Conservation (phyloP, 2,113 vertebrate species). For the Sturnus vulgaris region DNA sequence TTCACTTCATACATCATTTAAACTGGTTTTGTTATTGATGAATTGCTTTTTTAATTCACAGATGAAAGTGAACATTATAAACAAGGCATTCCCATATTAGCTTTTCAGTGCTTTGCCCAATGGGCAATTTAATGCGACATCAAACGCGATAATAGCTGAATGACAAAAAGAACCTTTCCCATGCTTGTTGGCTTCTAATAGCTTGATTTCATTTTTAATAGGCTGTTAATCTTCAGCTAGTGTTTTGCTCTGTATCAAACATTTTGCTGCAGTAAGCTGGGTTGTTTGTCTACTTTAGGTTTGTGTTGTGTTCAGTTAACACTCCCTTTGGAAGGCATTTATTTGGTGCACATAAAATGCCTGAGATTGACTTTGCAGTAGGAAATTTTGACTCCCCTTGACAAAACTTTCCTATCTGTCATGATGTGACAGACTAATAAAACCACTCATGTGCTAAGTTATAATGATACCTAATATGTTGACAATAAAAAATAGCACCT, state of each 20-base stretch:
- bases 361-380: conserved; percentile 41
- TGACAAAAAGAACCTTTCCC: conserved; percentile 48
- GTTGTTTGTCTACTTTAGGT: conserved; percentile 28
- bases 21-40: conserved; percentile 66
- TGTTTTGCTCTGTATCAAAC: conserved; percentile 54
- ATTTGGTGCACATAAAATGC: conserved; percentile 20
- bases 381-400: conserved; percentile 61
- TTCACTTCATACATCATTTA: conserved; percentile 60
- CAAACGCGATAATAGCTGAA: conserved; percentile 37
- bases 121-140: conserved; percentile 60
- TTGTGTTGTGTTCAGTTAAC: conserved; percentile 54
- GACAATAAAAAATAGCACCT: conserved; percentile 45
- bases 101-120: conserved; percentile 51
- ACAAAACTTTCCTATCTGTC: conserved; percentile 57
- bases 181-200: conserved; percentile 44
- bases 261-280: conserved; percentile 41
- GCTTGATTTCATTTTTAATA: conserved; percentile 67
- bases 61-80: conserved; percentile 66
- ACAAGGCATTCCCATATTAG: conserved; percentile 46
- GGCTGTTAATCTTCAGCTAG: conserved; percentile 49
- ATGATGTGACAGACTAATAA: conserved; percentile 63
- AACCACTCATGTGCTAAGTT: conserved; percentile 53
- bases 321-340: conserved; percentile 46
- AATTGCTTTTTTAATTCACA: conserved; percentile 66
- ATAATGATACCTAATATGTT: conserved; percentile 44